Conservation (phyloP, 2,888 invertebrate species). For the Caprella mutica region DNA sequence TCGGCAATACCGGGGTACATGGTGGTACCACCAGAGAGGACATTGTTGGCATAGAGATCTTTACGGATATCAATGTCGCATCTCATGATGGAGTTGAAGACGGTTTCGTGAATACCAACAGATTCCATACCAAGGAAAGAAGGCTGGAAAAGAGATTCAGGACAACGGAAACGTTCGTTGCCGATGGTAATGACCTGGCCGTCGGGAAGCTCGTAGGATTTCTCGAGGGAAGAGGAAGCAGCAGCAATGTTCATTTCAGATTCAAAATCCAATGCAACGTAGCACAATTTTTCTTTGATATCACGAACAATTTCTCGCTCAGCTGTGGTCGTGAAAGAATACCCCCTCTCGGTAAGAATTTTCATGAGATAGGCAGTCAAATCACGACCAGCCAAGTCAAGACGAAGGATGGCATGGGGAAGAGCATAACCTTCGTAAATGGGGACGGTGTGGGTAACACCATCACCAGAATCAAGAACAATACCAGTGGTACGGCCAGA, state of each 20-base stretch:
- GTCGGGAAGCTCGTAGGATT: conserved; percentile 3
- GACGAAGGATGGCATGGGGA: conserved; percentile 42
- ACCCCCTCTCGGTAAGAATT: conserved; percentile 17
- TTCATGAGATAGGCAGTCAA: conserved; percentile 56
- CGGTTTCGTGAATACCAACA: conserved; percentile 74
- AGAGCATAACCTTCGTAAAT: conserved; percentile 22
- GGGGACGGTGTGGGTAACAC: conserved; percentile 24
- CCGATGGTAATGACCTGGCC: conserved; percentile 5
- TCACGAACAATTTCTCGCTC: conserved; percentile 17
- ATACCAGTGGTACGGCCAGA: conserved; percentile 17
- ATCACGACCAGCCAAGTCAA: conserved; percentile 7
- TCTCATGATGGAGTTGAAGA: conserved; percentile 33
- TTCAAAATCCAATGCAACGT: conserved; percentile 14
- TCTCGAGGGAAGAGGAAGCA: conserved; percentile 50
- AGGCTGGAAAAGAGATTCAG: conserved; percentile 56
- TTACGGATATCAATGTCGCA: conserved; percentile 25
- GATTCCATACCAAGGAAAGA: conserved; percentile 53
- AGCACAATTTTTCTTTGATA: conserved; percentile 19
- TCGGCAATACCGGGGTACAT: conserved; percentile 10
- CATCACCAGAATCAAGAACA: conserved; percentile 21
- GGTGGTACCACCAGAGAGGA: conserved; percentile 36
- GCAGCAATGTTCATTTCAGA: conserved; percentile 55
- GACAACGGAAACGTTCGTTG: conserved; percentile 77
- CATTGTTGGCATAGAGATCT: conserved; percentile 40
- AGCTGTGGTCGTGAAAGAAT: conserved; percentile 17